These are phyloP conservation scores for Bovichtus variegatus DNA, from an alignment of 2,797 vertebrate species.

Conservation along the genomic window DNA sequence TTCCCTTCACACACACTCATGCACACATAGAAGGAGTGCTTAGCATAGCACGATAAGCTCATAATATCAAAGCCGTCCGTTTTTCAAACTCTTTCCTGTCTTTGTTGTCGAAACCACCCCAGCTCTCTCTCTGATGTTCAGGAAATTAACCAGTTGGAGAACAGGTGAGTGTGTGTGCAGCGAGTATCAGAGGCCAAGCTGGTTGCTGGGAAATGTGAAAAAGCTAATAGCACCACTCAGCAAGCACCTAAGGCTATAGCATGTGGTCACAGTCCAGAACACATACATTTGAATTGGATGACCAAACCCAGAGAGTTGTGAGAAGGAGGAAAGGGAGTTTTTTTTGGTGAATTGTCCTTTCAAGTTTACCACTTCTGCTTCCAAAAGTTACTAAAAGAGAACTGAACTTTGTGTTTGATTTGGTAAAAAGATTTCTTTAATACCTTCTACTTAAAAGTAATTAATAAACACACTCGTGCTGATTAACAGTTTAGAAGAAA, in stretches of 20 bases:
- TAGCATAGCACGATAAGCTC: conserved; percentile 62
- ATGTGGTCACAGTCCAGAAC: conserved; percentile 33
- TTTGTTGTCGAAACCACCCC: conserved; percentile 63
- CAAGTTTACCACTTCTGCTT: conserved; percentile 5
- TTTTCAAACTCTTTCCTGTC: conserved; percentile 68
- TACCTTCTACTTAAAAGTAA: too few species aligned
- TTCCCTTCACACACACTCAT: conserved; percentile 56
- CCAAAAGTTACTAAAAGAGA: conserved; percentile 11
- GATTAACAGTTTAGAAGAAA: too few species aligned
- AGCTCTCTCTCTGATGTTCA: conserved; percentile 64
- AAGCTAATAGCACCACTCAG: conserved; percentile 30
- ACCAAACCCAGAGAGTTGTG: conserved; percentile 12
- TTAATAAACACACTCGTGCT: too few species aligned
- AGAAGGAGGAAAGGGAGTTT: background rate
- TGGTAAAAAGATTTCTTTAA: background rate
- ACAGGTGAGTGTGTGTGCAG: conserved; percentile 62
- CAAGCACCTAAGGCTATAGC: conserved; percentile 23
- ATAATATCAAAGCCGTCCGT: conserved; percentile 71
- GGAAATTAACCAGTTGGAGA: conserved; percentile 72
- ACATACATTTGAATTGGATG: conserved; percentile 24
- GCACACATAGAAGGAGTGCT: conserved; percentile 44
- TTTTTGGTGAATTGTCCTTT: conserved; percentile 1
- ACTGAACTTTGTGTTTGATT: conserved; percentile 31
- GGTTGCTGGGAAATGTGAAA: conserved; percentile 41
- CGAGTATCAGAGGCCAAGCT: conserved; percentile 29